Evolutionary conservation across 2,797 vertebrate species (phyloP).

Genomic region (Natrix natrix): DNA sequence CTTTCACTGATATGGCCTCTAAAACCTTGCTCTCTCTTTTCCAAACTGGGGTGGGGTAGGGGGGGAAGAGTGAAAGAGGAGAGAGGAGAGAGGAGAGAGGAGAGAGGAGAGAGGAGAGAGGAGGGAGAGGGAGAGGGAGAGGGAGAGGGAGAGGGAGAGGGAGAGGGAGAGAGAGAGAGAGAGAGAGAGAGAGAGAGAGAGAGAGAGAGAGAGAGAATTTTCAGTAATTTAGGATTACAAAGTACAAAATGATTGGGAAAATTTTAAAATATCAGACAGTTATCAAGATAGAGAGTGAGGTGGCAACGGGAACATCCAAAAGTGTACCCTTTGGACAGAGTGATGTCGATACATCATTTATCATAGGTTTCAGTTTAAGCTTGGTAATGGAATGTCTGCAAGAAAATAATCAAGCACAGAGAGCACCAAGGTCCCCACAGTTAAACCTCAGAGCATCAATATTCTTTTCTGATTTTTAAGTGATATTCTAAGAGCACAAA

Average conservation of each 20-base stretch:
- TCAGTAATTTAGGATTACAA: too few relatives aligned
- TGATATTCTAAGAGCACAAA: neutral
- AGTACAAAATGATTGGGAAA: too few relatives aligned
- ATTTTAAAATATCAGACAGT: too few relatives aligned
- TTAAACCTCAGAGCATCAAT: neutral
- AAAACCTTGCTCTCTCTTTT: neutral
- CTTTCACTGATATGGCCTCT: neutral
- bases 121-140: neutral
- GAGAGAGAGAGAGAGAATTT: too few relatives aligned
- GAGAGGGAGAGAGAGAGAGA: too few relatives aligned
- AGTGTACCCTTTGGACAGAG: neutral
- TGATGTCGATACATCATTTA: neutral
- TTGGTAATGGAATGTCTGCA: neutral
- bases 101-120: neutral
- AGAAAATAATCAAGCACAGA: neutral
- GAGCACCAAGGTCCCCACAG: neutral
- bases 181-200: accelerated
- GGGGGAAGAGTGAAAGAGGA: too few relatives aligned
- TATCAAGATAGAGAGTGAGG: neutral
- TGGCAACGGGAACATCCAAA: neutral
- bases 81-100: neutral
- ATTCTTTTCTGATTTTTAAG: neutral
- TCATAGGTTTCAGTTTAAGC: neutral
- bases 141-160: neutral
- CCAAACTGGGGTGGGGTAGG: neutral